These are phyloP conservation scores for Cryptocheilus praepositus DNA, from an alignment of 2,888 invertebrate genomes.

Conservation along the genomic window DNA sequence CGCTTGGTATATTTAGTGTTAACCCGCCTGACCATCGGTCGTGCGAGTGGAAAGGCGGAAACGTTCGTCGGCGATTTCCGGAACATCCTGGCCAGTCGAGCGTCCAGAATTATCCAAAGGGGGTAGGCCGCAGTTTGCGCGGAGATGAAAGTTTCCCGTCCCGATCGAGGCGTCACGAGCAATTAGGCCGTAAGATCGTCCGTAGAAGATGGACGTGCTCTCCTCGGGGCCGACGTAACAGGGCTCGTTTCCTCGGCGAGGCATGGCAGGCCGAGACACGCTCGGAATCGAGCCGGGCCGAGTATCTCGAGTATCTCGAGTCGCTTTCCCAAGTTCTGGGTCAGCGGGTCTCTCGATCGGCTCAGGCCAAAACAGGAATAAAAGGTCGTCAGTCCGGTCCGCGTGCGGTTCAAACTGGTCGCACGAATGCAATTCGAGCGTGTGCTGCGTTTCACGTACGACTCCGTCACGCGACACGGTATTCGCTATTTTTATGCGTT, in stretches of 20 bases:
- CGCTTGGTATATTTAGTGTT: too few relatives aligned
- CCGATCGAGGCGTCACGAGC: conserved; percentile 56
- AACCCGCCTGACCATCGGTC: too few relatives aligned
- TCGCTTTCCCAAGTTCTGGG: conserved; percentile 66
- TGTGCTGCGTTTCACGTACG: background rate
- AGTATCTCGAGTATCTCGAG: conserved; percentile 1
- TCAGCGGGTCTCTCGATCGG: conserved; percentile 56
- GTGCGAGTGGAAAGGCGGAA: conserved; percentile 47
- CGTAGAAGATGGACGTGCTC: conserved; percentile 28
- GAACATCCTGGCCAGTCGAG: conserved; percentile 8
- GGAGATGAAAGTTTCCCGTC: conserved; percentile 10
- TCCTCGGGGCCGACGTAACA: conserved; percentile 13
- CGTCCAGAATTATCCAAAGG: background rate
- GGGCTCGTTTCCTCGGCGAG: conserved; percentile 16
- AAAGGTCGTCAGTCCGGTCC: conserved; percentile 47
- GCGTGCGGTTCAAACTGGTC: conserved; percentile 17
- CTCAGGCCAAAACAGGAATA: conserved; percentile 43
- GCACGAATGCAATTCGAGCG: conserved; percentile 1
- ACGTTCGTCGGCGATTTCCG: conserved; percentile 14
- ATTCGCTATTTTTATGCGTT: too few relatives aligned
- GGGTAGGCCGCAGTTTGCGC: background rate
- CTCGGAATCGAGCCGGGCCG: conserved; percentile 6
- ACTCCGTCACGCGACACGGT: too few relatives aligned
- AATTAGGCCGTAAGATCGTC: conserved; percentile 66
- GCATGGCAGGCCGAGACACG: background rate